These are phyloP conservation scores for Drosophila gunungcola DNA, from an alignment of 1,140 invertebrate genomes.

Conservation along the genomic window DNA sequence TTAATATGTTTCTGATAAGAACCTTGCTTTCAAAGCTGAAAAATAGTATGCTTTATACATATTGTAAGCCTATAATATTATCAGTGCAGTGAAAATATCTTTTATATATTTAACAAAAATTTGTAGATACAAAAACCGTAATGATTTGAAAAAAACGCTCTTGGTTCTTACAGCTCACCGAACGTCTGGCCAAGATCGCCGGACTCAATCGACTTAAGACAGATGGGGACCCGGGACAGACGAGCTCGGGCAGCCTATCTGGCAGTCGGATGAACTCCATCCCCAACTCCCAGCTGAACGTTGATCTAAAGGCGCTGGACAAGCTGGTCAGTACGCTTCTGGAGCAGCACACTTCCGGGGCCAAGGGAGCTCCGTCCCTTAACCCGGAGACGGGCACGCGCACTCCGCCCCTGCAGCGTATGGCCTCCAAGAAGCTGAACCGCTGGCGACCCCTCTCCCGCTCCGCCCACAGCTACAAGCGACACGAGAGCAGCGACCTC, in stretches of 20 bases:
- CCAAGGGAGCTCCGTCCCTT: conserved; percentile 2
- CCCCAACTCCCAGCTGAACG: conserved; percentile 74
- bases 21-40: too few species aligned
- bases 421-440: conserved; percentile 74
- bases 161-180: conserved; percentile 54
- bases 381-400: conserved; percentile 34
- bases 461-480: conserved; percentile 70
- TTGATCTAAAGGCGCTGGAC: conserved; percentile 76
- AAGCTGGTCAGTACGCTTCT: conserved; percentile 77
- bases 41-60: too few species aligned
- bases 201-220: conserved; percentile 63
- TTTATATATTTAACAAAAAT: too few species aligned
- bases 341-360: conserved; percentile 65
- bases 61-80: too few species aligned
- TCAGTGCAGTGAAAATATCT: too few species aligned
- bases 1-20: too few species aligned
- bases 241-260: conserved; percentile 53
- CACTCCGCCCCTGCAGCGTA: conserved; percentile 57
- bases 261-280: conserved; percentile 78
- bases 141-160: too few species aligned
- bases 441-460: conserved; percentile 79
- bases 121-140: too few species aligned
- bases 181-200: conserved; percentile 78
- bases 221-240: conserved; percentile 48
- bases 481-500: conserved; percentile 27